Evolutionary conservation across 2,797 vertebrate genomes (phyloP).

Genomic region (Poeciliopsis presidionis): DNA sequence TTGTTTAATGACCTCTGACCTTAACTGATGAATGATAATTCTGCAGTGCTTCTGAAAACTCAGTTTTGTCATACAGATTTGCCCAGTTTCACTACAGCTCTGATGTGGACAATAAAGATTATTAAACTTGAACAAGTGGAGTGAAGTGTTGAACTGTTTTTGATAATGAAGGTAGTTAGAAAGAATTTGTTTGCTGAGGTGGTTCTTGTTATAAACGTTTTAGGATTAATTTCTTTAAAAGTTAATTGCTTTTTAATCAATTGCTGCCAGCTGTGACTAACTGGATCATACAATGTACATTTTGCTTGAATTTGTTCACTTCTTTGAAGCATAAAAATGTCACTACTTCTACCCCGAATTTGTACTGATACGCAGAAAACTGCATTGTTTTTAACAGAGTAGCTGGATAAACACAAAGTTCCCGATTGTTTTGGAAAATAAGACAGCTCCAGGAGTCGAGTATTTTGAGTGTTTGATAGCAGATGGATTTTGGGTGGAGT

Average conservation of each 20-base stretch:
- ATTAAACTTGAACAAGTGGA: not conserved
- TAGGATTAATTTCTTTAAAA: not conserved
- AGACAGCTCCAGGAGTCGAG: not conserved
- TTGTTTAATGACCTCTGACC: not conserved
- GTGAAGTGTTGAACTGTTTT: not conserved
- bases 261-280: not conserved
- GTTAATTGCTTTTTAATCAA: not conserved
- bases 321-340: not conserved
- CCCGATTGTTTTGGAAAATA: not conserved
- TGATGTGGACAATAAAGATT: not conserved
- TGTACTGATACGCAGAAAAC: not conserved
- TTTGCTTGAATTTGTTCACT: not conserved
- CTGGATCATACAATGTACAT: not conserved
- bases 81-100: not conserved
- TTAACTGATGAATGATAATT: not conserved
- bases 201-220: not conserved
- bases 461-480: conserved; percentile 3
- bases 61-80: not conserved
- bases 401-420: conserved; percentile 1
- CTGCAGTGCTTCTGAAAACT: not conserved
- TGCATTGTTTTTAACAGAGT: not conserved
- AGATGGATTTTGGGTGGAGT: conserved; percentile 18
- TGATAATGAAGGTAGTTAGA: not conserved
- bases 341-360: not conserved
- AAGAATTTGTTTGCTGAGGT: not conserved